phyloP scores from a whole-genome alignment of 2,888 invertebrate genomes.

The Acronicta aceris region DNA sequence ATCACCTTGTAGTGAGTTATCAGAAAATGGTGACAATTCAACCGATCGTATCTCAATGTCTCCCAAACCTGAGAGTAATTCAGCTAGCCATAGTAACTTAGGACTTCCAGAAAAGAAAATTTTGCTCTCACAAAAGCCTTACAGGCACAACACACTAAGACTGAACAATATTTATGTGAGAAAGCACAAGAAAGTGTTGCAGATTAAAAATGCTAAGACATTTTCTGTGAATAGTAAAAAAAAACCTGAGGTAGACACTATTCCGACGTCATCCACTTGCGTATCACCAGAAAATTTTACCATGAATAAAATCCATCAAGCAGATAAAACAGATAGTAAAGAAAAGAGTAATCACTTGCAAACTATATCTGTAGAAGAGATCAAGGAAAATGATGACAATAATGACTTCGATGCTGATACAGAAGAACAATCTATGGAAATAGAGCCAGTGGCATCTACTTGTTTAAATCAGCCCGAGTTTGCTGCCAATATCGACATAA shows the following conservation, averaged over 20 bases:
- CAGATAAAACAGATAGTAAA: slow-evolving; percentile 60
- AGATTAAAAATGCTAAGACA: slow-evolving; percentile 80
- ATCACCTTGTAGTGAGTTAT: slow-evolving; percentile 86
- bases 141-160: slow-evolving; percentile 70
- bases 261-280: slow-evolving; percentile 72
- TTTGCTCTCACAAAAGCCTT: slow-evolving; percentile 63
- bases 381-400: slow-evolving; percentile 68
- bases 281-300: slow-evolving; percentile 75
- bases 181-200: slow-evolving; percentile 83
- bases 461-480: slow-evolving; percentile 64
- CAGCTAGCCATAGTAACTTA: slow-evolving; percentile 55
- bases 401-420: slow-evolving; percentile 78
- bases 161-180: slow-evolving; percentile 83
- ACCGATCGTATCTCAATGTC: slow-evolving; percentile 71
- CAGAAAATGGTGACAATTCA: slow-evolving; percentile 83
- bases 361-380: slow-evolving; percentile 75
- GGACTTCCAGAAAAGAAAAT: slow-evolving; percentile 64
- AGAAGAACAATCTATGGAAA: slow-evolving; percentile 81
- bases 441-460: slow-evolving; percentile 73
- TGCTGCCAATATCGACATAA: slow-evolving; percentile 59
- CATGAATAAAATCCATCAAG: slow-evolving; percentile 69
- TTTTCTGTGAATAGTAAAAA: slow-evolving; percentile 46
- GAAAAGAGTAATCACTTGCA: slow-evolving; percentile 64
- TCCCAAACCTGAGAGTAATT: slow-evolving; percentile 67
- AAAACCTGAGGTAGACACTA: slow-evolving; percentile 61